Conservation (phyloP, 2,888 invertebrate species). For the Spodoptera picta region DNA sequence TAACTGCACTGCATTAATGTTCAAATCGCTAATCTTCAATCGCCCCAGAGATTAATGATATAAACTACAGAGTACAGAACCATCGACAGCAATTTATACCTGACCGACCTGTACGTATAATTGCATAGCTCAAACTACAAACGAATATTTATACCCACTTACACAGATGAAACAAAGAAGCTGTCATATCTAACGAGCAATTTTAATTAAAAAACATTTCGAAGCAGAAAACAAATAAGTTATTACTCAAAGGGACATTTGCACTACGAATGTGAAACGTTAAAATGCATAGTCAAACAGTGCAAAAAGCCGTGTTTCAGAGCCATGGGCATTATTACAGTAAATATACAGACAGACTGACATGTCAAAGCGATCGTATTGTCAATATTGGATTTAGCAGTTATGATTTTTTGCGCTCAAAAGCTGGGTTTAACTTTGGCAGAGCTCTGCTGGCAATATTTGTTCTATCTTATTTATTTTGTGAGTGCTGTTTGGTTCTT, state of each 20-base stretch:
- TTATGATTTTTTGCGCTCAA: conserved; percentile 28
- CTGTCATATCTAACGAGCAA: too few species aligned
- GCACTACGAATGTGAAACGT: not conserved
- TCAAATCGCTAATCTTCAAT: too few species aligned
- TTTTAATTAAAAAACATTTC: too few species aligned
- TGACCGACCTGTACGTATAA: too few species aligned
- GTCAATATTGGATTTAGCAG: conserved; percentile 51
- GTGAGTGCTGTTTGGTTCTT: not conserved
- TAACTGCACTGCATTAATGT: too few species aligned
- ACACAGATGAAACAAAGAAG: not conserved
- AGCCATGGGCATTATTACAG: conserved; percentile 28
- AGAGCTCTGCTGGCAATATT: not conserved
- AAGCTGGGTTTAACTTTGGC: not conserved
- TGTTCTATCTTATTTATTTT: not conserved
- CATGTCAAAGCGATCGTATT: conserved; percentile 46
- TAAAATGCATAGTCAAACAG: conserved; percentile 43
- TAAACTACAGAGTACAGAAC: too few species aligned
- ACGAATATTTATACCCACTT: too few species aligned
- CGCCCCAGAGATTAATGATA: too few species aligned
- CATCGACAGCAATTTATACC: too few species aligned
- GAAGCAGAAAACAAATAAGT: too few species aligned
- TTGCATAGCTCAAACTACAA: too few species aligned
- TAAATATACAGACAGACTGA: conserved; percentile 42
- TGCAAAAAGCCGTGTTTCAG: conserved; percentile 33
- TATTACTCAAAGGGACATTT: conserved; percentile 33